Conservation (phyloP, 2,797 vertebrate species). For the Scarus forsteni region DNA sequence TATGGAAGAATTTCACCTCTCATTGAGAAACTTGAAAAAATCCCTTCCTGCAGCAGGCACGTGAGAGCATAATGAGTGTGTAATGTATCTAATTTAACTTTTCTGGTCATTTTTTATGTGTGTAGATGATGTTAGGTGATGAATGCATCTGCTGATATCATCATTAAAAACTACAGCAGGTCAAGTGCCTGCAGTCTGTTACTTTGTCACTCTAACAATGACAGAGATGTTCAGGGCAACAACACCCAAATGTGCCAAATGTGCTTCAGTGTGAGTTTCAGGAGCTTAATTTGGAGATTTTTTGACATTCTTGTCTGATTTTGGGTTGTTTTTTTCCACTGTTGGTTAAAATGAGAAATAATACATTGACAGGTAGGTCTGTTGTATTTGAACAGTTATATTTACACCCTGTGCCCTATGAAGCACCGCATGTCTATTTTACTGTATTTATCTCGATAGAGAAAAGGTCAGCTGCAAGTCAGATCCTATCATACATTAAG, state of each 20-base stretch:
- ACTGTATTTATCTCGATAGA: background rate
- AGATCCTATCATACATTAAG: slow-evolving; percentile 5
- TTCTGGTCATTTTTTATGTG: slow-evolving; percentile 13
- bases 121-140: slow-evolving; percentile 15
- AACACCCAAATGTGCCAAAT: slow-evolving; percentile 23
- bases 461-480: slow-evolving; percentile 12
- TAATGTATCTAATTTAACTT: background rate
- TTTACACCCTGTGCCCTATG: background rate
- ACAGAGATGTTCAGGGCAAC: slow-evolving; percentile 45
- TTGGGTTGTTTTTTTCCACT: slow-evolving; percentile 17
- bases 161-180: slow-evolving; percentile 28
- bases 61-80: background rate
- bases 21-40: background rate
- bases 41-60: background rate
- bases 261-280: slow-evolving; percentile 7
- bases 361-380: background rate
- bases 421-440: background rate
- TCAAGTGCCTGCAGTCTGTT: slow-evolving; percentile 39
- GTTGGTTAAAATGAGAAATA: background rate
- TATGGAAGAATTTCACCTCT: too few relatives aligned
- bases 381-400: background rate
- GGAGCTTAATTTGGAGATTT: slow-evolving; percentile 15
- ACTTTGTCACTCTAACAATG: slow-evolving; percentile 51
- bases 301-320: slow-evolving; percentile 20
- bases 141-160: background rate